Evolutionary conservation across 2,888 invertebrate genomes (phyloP), one percentile per base, ranked within the genome.

Genomic region (Limnephilus marmoratus): DNA sequence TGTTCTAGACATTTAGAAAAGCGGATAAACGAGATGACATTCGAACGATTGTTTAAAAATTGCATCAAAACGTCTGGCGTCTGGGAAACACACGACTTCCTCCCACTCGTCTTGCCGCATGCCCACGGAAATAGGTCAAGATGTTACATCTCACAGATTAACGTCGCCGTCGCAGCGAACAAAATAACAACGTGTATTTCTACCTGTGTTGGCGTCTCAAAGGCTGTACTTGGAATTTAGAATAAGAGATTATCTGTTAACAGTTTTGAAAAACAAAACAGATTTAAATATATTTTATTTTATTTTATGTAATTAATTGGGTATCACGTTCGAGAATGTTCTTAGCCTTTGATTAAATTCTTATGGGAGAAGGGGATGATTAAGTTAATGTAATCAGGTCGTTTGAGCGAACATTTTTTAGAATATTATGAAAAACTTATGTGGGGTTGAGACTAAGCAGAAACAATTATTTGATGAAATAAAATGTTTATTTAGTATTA

Each of bases 41-140:
- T 85, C 81, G 86, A 91, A 90, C 90, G 83, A 91, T 86, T 91
- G 91, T 41, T 91, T 81, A 86, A 91, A 91, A 91, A 91, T 91
- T 91, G 91, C 85, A 91, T 86, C 68, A 80, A 68, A 83, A 41
- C 34, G n/a, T 49, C 85, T 29, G n/a, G 68, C 49, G 53, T 37
- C 82, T 34, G 53, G 68, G 53, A 68, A 49, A 31, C 9, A 31
- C 68, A 81, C 53, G 29, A 87, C 87, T 53, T 31, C 49, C 29
- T 29, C 31, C 37, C 4, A 29, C 13, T 15, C 18, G 18, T 31
- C 18, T 82, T 34, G 34, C 68, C 34, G 29, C 34, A 31, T 34
- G 24, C 37, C 34, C n/a, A 81, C 53, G n/a, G 31, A 90, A 82
- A 82, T 90, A 90, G 90, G 90, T 45, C 90, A 49, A 90, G 90